Base-by-base conservation (phyloP, 1,140 invertebrate species). In the Delia radicum region DNA sequence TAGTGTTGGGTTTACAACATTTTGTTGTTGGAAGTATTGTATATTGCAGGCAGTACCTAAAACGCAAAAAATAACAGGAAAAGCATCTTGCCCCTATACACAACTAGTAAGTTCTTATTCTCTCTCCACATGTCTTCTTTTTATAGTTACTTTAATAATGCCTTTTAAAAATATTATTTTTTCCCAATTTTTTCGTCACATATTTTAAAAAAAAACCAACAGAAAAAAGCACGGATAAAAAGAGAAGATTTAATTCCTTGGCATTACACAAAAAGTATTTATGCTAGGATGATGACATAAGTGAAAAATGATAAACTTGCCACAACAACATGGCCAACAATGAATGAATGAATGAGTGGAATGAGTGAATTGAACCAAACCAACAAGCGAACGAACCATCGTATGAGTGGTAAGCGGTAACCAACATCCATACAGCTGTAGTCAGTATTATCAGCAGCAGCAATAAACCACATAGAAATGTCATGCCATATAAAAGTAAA, bases 261-360 rank as follows among this genome's bases (percentile, higher is more conserved):
- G 65, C 65, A 37, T 18, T 15, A 72, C 42, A 72, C 62, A 42
- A 65, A 74, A 61, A 15, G 73, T 74, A 31, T 72, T 55, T 61
- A 46, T 48, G 46, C 3, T 21, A 31, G 21, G 29, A 76, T 29
- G 48, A 62, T 62, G 29, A 73, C 67, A 76, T 62, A 63, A 76
- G 48, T 61, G 72, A 73, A 73, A 73, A 73, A 73, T 73, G 37
- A 61, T 73, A 73, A 73, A 48, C 72, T 73, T 37, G 65, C 72
- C 24, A 73, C 72, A 55, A 48, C 72, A 73, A 73, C 37, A 48
- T 55, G 72, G 42, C 10, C 29, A 69, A 69, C 18, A 37, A 33
- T 28, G 31, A 33, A 37, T 18, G 21, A 33, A 24, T 18, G 15
- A 5, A 15, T n/a, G 15, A 67, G n/a, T n/a, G n/a, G 31, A 33